Percentiles rank a stretch among this genome's conserved stretches.
phyloP scores from a whole-genome alignment of 2,113 vertebrate genomes.

The Ciconia stormi region DNA sequence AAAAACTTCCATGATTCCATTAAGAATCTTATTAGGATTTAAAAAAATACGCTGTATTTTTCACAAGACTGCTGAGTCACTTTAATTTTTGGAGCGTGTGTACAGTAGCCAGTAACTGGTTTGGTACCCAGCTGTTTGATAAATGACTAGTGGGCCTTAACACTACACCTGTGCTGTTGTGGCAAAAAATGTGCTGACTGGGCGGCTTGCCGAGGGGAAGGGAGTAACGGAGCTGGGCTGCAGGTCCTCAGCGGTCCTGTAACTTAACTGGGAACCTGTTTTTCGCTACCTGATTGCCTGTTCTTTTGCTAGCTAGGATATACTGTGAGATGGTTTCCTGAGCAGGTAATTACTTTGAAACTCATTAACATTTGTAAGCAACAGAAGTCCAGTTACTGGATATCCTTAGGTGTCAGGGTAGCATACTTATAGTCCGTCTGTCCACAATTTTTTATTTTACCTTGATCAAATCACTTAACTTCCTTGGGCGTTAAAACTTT shows the following conservation, averaged over 20 bases:
- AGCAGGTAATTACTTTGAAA: not conserved
- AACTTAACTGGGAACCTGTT: not conserved
- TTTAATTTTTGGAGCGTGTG: not conserved
- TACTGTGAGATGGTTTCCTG: not conserved
- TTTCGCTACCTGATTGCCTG: not conserved
- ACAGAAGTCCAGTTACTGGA: not conserved
- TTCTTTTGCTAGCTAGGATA: not conserved
- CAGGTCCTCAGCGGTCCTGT: not conserved
- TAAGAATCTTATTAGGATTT: not conserved
- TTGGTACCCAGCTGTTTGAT: constrained; percentile 23
- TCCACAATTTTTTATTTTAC: not conserved
- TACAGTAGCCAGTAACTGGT: not conserved
- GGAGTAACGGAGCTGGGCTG: not conserved
- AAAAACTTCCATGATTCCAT: not conserved
- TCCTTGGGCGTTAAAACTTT: not conserved
- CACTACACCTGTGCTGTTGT: not conserved
- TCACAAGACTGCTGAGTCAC: not conserved
- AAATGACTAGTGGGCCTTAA: constrained; percentile 27
- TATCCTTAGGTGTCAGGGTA: not conserved
- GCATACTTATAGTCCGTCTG: rapidly evolving
- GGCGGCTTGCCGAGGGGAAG: constrained; percentile 20
- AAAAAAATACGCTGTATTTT: not conserved
- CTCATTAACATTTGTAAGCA: not conserved
- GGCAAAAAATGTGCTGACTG: constrained; percentile 22
- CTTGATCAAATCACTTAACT: not conserved